Conservation (phyloP, 2,113 vertebrate genomes). For the Illadopsis cleaveri region DNA sequence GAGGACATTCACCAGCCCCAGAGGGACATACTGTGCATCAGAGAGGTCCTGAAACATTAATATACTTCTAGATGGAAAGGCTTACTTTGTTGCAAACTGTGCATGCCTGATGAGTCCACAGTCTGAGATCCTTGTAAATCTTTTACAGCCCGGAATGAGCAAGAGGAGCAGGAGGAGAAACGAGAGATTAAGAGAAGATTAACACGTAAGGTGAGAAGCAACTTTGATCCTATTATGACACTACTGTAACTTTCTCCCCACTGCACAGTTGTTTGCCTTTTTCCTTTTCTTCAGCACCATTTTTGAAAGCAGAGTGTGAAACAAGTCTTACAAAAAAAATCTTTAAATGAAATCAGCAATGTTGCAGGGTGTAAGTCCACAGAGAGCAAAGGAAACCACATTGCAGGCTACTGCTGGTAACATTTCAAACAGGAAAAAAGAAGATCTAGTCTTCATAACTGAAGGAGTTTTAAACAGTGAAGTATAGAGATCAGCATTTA, state of each 20-base stretch:
- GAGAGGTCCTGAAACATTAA: slow-evolving; percentile 23
- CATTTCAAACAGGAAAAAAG: neutral
- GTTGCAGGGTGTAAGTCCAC: neutral
- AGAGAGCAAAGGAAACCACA: neutral
- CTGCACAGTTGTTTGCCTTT: neutral
- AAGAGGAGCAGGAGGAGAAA: slow-evolving; percentile 97
- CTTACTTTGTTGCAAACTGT: slow-evolving; percentile 5
- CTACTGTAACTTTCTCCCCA: neutral
- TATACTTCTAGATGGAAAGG: neutral
- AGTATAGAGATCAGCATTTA: neutral
- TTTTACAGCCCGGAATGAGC: slow-evolving; percentile 93
- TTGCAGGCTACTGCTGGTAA: neutral
- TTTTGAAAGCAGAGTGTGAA: neutral
- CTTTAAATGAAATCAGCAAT: neutral
- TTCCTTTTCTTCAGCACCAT: neutral
- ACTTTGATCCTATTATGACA: neutral
- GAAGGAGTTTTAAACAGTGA: neutral
- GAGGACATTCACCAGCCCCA: neutral
- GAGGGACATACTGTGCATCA: neutral
- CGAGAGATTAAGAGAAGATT: slow-evolving; percentile 94
- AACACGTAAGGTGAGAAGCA: slow-evolving; percentile 88
- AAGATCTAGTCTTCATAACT: neutral
- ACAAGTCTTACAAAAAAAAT: neutral
- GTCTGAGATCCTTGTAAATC: slow-evolving; percentile 40
- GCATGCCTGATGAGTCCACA: neutral